These are phyloP conservation scores for Synanthedon vespiformis DNA, from an alignment of 2,888 invertebrate species.

Conservation along the genomic window DNA sequence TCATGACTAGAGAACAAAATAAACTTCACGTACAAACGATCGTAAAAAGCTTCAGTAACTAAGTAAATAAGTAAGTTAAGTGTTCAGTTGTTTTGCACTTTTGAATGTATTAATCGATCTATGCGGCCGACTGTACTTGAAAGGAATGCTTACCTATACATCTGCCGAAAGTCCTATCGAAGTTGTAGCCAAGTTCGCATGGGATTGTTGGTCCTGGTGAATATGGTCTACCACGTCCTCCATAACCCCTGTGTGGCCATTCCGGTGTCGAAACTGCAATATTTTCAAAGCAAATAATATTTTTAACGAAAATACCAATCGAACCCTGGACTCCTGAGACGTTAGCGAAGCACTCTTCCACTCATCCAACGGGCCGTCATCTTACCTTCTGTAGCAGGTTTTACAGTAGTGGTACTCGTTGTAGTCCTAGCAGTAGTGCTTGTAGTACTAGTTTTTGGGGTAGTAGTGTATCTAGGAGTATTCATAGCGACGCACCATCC, in stretches of 20 bases:
- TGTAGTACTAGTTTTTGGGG: constrained; percentile 18
- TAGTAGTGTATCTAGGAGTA: constrained; percentile 13
- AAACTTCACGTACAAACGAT: too few species aligned
- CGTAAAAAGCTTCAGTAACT: too few species aligned
- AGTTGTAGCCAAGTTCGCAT: constrained; percentile 49
- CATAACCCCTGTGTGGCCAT: constrained; percentile 14
- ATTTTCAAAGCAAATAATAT: too few species aligned
- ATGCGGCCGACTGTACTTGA: too few species aligned
- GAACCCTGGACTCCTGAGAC: too few species aligned
- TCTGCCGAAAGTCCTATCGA: constrained; percentile 22
- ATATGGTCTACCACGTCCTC: constrained; percentile 11
- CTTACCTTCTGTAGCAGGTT: constrained; percentile 16
- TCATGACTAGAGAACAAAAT: too few species aligned
- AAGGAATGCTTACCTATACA: constrained; percentile 41
- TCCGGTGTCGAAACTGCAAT: constrained; percentile 11
- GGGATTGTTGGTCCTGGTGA: constrained; percentile 11
- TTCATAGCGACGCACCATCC: constrained; percentile 36
- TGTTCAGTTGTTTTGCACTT: too few species aligned
- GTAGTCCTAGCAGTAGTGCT: constrained; percentile 13
- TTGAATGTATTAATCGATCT: too few species aligned
- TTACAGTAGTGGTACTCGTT: constrained; percentile 6
- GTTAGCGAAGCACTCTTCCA: too few species aligned
- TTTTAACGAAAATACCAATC: too few species aligned
- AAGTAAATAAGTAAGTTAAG: too few species aligned
- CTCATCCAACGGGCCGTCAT: not conserved